These are phyloP conservation scores for Coelopa pilipes DNA, from an alignment of 2,888 invertebrate species.

Conservation along the genomic window DNA sequence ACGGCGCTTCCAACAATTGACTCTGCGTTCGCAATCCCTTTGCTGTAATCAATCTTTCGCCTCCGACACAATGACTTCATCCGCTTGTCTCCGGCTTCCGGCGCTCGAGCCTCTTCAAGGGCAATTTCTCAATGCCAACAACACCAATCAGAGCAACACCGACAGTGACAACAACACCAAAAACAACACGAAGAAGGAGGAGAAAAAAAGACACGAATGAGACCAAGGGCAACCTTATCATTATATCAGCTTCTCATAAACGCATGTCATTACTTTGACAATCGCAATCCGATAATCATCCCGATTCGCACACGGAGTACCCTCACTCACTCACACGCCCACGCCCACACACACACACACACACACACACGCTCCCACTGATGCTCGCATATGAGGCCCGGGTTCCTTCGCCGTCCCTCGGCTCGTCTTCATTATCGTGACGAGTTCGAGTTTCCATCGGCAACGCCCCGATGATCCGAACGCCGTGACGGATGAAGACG, in stretches of 20 bases:
- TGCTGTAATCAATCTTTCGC: no score
- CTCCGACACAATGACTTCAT: no score
- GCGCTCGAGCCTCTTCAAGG: no score
- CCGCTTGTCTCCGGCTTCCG: no score
- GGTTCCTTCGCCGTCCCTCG: no score
- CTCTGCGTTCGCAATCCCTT: not conserved
- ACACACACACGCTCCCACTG: not conserved
- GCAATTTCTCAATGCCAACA: no score
- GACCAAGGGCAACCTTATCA: not conserved
- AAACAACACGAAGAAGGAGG: not conserved
- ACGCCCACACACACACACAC: not conserved
- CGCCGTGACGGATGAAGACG: not conserved
- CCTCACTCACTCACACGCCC: not conserved
- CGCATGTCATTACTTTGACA: constrained; percentile 14
- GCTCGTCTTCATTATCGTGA: no score
- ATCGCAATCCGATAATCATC: constrained; percentile 25
- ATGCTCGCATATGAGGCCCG: not conserved
- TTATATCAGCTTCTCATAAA: constrained; percentile 8
- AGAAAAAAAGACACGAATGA: not conserved
- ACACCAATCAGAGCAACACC: no score
- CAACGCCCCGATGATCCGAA: no score
- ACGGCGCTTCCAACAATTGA: not conserved
- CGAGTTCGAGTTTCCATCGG: no score
- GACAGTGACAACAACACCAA: no score
- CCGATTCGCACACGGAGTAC: not conserved